Base-by-base conservation (phyloP, 2,113 vertebrate genomes). In the Orycteropus afer region DNA sequence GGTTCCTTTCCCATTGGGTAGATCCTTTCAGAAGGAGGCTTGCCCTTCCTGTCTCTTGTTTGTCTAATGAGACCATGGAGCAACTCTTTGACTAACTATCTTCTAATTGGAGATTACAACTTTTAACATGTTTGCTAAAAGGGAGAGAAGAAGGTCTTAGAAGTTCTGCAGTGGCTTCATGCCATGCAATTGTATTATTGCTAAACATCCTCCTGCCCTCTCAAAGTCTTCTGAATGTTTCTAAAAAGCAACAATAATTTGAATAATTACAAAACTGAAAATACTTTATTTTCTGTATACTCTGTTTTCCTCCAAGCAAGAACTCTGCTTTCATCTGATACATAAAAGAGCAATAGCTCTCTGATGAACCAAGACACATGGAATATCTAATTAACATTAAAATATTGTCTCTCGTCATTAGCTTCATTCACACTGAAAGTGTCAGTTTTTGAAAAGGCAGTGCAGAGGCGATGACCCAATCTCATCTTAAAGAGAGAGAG, bases 301-400 rank as follows among this genome's bases (percentile, higher is more conserved):
- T 91, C 95, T 97, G 97, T 98, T 98, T 98, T 97, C 98, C 98
- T 98, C 97, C 97, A 94, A 98, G 98, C 98, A 95, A 98, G 97
- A 97, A 94, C 78, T 98, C 91, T 57, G 96, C 98, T 98, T 98
- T 98, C 98, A 98, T 98, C 98, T 97, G 97, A 94, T 93, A 98
- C 98, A 98, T 98, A 98, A 98, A 98, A 98, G 98, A 98, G 97
- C 98, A 98, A 96, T 97, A 96, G 97, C 97, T 97, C 97, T 98
- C 98, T 98, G 98, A 98, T 98, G 98, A 98, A 97, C 97, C 93
- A 98, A 98, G 98, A 98, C 98, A 97, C 98, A 94, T 97, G 98
- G 97, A 98, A 96, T 98, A 97, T 98, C 97, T 98, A 98, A 98
- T 98, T 98, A 98, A 98, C 98, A 97, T 98, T 98, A 98, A 98